Percentiles rank a stretch among this genome's conserved stretches.
Conservation (phyloP, 2,113 vertebrate genomes). For the Etheostoma cragini region DNA sequence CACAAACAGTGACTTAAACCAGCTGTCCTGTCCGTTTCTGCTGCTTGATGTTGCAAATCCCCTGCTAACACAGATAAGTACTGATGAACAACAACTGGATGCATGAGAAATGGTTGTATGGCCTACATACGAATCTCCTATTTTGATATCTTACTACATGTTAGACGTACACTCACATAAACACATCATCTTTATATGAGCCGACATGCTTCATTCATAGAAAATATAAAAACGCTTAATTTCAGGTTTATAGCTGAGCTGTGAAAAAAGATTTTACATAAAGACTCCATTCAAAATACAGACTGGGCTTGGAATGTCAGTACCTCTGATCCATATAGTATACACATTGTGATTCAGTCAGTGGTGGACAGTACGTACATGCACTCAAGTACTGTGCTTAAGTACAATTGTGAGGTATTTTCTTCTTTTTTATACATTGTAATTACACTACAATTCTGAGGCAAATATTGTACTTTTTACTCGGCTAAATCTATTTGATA, state of each 20-base stretch:
- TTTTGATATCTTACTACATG: not conserved
- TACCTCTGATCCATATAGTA: too few species aligned
- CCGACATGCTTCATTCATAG: not conserved
- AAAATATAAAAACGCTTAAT: not conserved
- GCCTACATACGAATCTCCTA: not conserved
- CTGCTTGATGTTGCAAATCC: slow-evolving; percentile 65
- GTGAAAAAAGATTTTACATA: too few species aligned
- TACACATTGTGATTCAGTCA: not conserved
- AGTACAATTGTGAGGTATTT: not conserved
- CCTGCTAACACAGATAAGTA: slow-evolving; percentile 60
- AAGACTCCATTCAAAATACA: not conserved
- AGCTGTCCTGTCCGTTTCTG: slow-evolving; percentile 89
- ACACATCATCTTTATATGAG: not conserved
- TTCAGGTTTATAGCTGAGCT: not conserved
- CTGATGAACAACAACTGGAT: not conserved
- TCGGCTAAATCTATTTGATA: not conserved
- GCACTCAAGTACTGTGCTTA: not conserved
- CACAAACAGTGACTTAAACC: slow-evolving; percentile 95
- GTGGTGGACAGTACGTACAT: not conserved
- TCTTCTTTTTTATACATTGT: not conserved
- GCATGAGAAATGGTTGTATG: not conserved
- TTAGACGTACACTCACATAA: not conserved
- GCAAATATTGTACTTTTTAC: not conserved
- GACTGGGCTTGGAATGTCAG: not conserved
- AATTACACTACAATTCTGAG: not conserved